Conservation (phyloP, 1,140 invertebrate species). For the Scaptomyza graminum region DNA sequence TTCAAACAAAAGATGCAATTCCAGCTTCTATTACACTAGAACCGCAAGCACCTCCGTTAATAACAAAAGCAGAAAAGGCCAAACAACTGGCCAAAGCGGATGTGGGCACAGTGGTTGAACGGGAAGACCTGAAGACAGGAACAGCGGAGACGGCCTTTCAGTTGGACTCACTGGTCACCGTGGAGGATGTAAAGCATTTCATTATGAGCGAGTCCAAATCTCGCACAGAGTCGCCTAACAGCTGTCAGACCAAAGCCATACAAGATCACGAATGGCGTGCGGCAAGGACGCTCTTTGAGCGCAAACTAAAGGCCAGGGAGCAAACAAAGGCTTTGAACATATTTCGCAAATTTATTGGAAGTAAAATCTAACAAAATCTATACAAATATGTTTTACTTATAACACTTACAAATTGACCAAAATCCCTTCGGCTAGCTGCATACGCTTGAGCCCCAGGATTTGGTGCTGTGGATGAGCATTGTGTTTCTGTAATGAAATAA, state of each 20-base stretch:
- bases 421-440: constrained; percentile 60
- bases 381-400: constrained; percentile 2
- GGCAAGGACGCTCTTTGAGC: constrained; percentile 64
- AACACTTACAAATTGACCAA: constrained; percentile 29
- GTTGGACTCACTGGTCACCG: constrained; percentile 29
- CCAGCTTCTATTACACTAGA: constrained; percentile 7
- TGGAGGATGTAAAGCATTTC: constrained; percentile 61
- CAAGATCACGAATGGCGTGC: constrained; percentile 70
- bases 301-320: constrained; percentile 58
- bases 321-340: constrained; percentile 66
- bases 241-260: constrained; percentile 58
- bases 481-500: constrained; percentile 20
- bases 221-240: constrained; percentile 39
- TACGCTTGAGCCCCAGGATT: constrained; percentile 40
- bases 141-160: constrained; percentile 22
- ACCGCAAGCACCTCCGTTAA: constrained; percentile 15
- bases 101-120: constrained; percentile 55
- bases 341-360: constrained; percentile 78
- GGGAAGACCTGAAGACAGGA: not conserved
- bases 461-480: constrained; percentile 39
- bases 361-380: constrained; percentile 58
- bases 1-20: not conserved
- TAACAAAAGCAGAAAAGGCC: constrained; percentile 55
- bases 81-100: constrained; percentile 50
- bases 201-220: constrained; percentile 60